A percentile compares a stretch with the other conserved stretches of the same genome.
Conservation (phyloP, 2,888 invertebrate genomes). For the Tinea pellionella region DNA sequence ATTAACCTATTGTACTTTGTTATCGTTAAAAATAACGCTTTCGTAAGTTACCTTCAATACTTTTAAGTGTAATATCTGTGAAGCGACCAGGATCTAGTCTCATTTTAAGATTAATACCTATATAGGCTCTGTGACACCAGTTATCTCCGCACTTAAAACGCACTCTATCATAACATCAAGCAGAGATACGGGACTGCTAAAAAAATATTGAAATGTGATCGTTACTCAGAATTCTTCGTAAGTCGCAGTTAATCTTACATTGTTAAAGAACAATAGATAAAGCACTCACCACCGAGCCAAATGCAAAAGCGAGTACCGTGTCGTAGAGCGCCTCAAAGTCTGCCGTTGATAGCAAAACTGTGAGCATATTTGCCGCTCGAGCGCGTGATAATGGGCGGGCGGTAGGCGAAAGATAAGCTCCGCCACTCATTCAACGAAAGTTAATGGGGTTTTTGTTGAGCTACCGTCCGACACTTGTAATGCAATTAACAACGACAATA, state of each 20-base stretch:
- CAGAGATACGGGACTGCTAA: too few relatives aligned
- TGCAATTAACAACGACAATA: conserved; percentile 66
- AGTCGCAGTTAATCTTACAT: not conserved
- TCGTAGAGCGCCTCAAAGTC: conserved; percentile 39
- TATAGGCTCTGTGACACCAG: too few relatives aligned
- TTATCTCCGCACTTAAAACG: too few relatives aligned
- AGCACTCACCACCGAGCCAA: not conserved
- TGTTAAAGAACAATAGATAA: conserved; percentile 1
- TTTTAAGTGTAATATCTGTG: too few relatives aligned
- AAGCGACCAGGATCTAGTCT: too few relatives aligned
- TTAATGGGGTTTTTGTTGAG: conserved; percentile 61
- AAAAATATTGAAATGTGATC: not conserved
- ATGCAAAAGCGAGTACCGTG: conserved; percentile 3
- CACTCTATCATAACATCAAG: too few relatives aligned
- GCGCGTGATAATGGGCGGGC: conserved; percentile 38
- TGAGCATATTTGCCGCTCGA: conserved; percentile 58
- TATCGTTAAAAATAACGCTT: too few relatives aligned
- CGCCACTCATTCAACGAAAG: conserved; percentile 54
- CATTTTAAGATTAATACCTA: too few relatives aligned
- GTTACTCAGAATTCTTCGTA: not conserved
- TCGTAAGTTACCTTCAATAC: too few relatives aligned
- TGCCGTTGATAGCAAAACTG: conserved; percentile 40
- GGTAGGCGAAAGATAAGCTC: conserved; percentile 40
- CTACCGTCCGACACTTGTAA: conserved; percentile 59
- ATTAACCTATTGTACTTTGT: too few relatives aligned